A percentile compares a stretch with the other conserved stretches of the same genome.
Evolutionary conservation across 2,888 invertebrate species (phyloP).

Genomic region (Tinea trinotella): DNA sequence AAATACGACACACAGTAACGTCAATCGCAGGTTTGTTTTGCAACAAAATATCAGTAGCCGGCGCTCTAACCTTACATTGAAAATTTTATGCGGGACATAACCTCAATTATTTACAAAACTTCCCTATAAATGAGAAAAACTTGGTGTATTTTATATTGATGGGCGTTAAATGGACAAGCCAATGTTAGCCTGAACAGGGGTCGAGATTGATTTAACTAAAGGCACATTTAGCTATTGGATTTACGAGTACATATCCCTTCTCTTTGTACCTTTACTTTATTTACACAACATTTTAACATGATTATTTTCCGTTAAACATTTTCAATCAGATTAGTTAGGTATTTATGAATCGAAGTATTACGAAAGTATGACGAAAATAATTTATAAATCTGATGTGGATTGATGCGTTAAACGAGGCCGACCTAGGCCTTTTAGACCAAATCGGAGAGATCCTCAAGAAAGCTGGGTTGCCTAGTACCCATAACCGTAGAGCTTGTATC

Average conservation of each 20-base stretch:
- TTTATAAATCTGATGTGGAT: too few species aligned
- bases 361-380: too few species aligned
- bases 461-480: too few species aligned
- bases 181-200: not conserved
- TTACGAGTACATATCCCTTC: too few species aligned
- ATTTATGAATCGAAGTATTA: too few species aligned
- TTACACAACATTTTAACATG: not conserved
- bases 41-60: constrained; percentile 15
- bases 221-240: not conserved
- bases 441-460: too few species aligned
- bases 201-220: constrained; percentile 13
- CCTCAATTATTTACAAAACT: constrained; percentile 8
- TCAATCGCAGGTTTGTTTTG: constrained; percentile 25
- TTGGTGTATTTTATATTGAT: constrained; percentile 14
- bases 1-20: constrained; percentile 29
- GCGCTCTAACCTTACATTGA: constrained; percentile 1
- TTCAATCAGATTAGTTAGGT: too few species aligned
- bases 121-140: constrained; percentile 11
- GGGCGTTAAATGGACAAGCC: constrained; percentile 13
- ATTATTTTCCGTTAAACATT: not conserved
- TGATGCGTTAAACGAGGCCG: too few species aligned
- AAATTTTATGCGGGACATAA: constrained; percentile 11
- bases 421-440: too few species aligned
- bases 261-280: not conserved
- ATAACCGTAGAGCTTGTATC: too few species aligned